Evolutionary conservation across 2,113 vertebrate genomes (phyloP), one percentile per base, ranked within the genome.

Genomic region (Peromyscus californicus): DNA sequence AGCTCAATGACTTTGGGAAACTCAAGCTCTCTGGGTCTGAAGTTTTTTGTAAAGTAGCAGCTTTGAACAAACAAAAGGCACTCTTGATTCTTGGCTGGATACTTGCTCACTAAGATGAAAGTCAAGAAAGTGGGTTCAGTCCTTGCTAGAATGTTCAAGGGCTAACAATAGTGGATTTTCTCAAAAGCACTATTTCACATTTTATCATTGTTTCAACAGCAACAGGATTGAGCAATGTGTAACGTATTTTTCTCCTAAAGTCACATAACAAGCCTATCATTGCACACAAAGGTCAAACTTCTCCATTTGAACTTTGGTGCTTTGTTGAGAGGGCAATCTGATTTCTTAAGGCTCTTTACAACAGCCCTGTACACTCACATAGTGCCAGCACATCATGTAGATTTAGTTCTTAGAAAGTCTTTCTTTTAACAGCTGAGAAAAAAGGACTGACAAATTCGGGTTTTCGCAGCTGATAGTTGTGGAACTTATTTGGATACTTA

Each of bases 251-350:
- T n/a, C 70, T 15, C 76, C 48, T 93, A 69, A 97, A 57, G 65
- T 86, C 54, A 89, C 54, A 94, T 76, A 75, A 79, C 59, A 92
- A 93, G 70, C 87, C 85, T 69, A 70, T 82, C 54, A 89, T 97
- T 97, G 75, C 51, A 78, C 15, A 78, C 90, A 97, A 95, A 98
- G 45, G 54, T 91, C 78, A 96, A 93, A 92, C 72, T 89, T 94
- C 39, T 76, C 57, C 7, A 0, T 57, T 91, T 94, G 97, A 94
- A 93, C 63, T 93, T 93, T 69, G 78, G 45, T 92, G 39, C 31
- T 93, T 94, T 96, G 36, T 21, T 26, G 59, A 69, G 78, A 79
- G 42, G 65, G 63, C 39, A 36, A 67, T 82, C n/a, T 89, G 45
- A 82, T 96, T 93, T 93, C 74, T 86, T 93, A 69, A 82, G 87